phyloP scores from a whole-genome alignment of 2,888 invertebrate species.

The Cerastis rubricosa region DNA sequence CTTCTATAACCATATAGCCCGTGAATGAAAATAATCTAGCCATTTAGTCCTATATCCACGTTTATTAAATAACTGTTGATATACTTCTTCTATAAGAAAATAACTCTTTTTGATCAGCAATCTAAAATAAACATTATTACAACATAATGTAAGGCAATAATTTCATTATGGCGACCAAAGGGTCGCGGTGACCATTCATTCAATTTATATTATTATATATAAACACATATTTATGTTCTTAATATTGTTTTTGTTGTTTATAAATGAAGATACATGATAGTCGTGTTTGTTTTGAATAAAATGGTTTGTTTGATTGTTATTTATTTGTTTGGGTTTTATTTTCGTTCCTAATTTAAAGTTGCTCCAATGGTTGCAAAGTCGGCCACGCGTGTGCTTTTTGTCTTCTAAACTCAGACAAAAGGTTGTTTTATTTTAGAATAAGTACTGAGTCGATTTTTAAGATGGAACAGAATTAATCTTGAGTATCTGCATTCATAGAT shows the following conservation, averaged over 20 bases:
- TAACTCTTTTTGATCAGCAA: not conserved
- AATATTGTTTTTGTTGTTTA: constrained; percentile 46
- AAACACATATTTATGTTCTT: constrained; percentile 49
- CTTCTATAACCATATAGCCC: no score
- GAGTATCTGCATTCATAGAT: no score
- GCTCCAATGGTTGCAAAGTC: not conserved
- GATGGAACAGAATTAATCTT: no score
- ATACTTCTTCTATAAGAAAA: constrained; percentile 1
- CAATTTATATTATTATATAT: constrained; percentile 36
- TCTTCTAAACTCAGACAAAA: not conserved
- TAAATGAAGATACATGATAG: constrained; percentile 41
- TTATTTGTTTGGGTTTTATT: not conserved
- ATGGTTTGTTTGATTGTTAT: constrained; percentile 24
- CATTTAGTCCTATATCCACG: constrained; percentile 8
- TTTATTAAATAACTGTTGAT: constrained; percentile 28
- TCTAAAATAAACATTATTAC: constrained; percentile 38
- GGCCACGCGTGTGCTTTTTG: not conserved
- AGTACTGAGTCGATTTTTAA: not conserved
- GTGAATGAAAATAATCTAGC: not conserved
- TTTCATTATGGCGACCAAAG: constrained; percentile 24
- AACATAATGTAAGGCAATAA: constrained; percentile 8
- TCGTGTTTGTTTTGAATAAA: constrained; percentile 30
- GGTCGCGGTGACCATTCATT: constrained; percentile 8
- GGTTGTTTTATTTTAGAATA: not conserved
- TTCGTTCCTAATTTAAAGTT: not conserved